A percentile compares a stretch with the other conserved stretches of the same genome.
phyloP scores from a whole-genome alignment of 1,140 invertebrate species.

The Heliothis subflexa region DNA sequence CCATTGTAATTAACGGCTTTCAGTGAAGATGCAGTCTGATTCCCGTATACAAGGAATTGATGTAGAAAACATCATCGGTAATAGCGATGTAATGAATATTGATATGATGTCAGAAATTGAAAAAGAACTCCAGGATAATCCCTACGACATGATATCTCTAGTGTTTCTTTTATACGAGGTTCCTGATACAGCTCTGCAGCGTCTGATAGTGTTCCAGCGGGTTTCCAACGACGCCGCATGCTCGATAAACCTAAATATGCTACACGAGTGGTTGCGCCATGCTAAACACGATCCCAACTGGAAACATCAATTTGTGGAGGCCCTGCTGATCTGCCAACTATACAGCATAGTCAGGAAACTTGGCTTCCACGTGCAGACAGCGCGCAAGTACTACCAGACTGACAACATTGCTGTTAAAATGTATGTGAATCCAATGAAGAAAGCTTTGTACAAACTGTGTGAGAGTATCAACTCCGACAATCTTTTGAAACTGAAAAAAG shows the following conservation, averaged over 20 bases:
- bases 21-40: slow-evolving; percentile 61
- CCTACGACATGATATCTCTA: slow-evolving; percentile 74
- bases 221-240: slow-evolving; percentile 63
- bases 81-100: slow-evolving; percentile 63
- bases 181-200: slow-evolving; percentile 76
- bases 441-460: slow-evolving; percentile 73
- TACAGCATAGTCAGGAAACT: slow-evolving; percentile 73
- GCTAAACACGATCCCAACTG: slow-evolving; percentile 68
- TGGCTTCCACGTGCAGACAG: slow-evolving; percentile 66
- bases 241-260: slow-evolving; percentile 67
- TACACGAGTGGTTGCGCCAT: slow-evolving; percentile 74
- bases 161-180: slow-evolving; percentile 79
- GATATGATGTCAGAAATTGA: slow-evolving; percentile 71
- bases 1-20: slow-evolving; percentile 14
- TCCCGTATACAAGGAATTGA: slow-evolving; percentile 47
- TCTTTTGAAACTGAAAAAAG: slow-evolving; percentile 70
- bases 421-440: slow-evolving; percentile 76
- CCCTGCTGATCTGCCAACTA: slow-evolving; percentile 72
- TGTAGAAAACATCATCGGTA: slow-evolving; percentile 55
- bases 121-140: slow-evolving; percentile 66
- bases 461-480: slow-evolving; percentile 70
- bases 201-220: slow-evolving; percentile 71
- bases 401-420: slow-evolving; percentile 60
- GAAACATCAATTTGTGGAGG: slow-evolving; percentile 78
- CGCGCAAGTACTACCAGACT: slow-evolving; percentile 68